Conservation (phyloP, 1,140 invertebrate genomes). For the Diabrotica undecimpunctata region DNA sequence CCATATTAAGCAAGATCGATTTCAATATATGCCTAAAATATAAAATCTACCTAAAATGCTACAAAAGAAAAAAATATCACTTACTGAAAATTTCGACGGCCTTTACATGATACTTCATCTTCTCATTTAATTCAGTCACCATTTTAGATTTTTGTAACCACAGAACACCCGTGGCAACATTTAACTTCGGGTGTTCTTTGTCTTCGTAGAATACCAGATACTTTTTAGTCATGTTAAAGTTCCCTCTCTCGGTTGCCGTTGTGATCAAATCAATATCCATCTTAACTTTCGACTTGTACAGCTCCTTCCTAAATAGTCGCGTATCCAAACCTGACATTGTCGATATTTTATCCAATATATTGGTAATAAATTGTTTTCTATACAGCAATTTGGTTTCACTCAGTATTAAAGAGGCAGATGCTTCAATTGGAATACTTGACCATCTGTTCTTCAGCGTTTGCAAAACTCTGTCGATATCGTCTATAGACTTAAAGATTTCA, state of each 20-base stretch:
- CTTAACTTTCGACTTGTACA: slow-evolving; percentile 25
- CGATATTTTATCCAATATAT: slow-evolving; percentile 22
- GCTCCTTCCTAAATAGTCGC: background rate
- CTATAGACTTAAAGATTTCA: slow-evolving; percentile 12
- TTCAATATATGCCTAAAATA: too few species aligned
- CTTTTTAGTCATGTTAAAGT: slow-evolving; percentile 46
- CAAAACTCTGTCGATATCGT: slow-evolving; percentile 14
- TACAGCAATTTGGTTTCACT: slow-evolving; percentile 35
- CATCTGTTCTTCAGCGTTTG: slow-evolving; percentile 20
- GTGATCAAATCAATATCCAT: slow-evolving; percentile 45
- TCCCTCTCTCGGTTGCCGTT: slow-evolving; percentile 45
- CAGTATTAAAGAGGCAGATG: slow-evolving; percentile 23
- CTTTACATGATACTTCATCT: slow-evolving; percentile 1
- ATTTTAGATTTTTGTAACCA: background rate
- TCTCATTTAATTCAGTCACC: background rate
- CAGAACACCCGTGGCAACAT: slow-evolving; percentile 4
- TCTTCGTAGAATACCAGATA: slow-evolving; percentile 33
- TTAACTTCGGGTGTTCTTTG: background rate
- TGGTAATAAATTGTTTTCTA: slow-evolving; percentile 29
- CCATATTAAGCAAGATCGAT: too few species aligned
- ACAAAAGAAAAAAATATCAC: background rate
- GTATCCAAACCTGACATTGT: slow-evolving; percentile 16
- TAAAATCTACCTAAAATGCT: too few species aligned
- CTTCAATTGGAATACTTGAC: slow-evolving; percentile 7
- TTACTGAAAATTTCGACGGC: slow-evolving; percentile 7